Conservation (phyloP, 1,140 invertebrate genomes). For the Drosophila novamexicana region DNA sequence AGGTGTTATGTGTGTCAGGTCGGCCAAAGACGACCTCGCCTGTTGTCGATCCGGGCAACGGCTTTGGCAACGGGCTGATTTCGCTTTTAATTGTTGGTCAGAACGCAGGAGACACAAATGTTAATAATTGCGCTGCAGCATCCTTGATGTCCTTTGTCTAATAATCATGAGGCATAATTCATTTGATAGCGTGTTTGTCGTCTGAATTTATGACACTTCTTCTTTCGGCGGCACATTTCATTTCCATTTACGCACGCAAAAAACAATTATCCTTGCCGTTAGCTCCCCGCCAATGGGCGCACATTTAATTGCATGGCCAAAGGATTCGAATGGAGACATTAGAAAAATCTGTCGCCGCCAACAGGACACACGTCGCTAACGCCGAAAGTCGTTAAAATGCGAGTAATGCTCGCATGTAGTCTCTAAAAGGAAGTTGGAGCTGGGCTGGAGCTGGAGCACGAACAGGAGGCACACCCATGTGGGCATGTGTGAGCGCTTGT, state of each 20-base stretch:
- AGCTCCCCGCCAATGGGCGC: conserved; percentile 17
- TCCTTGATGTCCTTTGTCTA: conserved; percentile 66
- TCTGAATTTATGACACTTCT: conserved; percentile 66
- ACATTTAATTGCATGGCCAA: conserved; percentile 77
- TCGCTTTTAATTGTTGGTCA: conserved; percentile 65
- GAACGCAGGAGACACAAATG: conserved; percentile 61
- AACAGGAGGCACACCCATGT: conserved; percentile 2
- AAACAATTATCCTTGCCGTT: conserved; percentile 64
- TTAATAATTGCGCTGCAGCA: conserved; percentile 64
- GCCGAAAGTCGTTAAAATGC: conserved; percentile 57
- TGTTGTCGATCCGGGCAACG: conserved; percentile 15
- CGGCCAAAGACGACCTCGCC: conserved; percentile 33
- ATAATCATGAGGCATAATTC: conserved; percentile 76
- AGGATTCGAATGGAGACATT: conserved; percentile 79
- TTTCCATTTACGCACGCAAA: conserved; percentile 67
- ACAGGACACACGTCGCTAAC: conserved; percentile 61
- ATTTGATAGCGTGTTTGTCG: conserved; percentile 65
- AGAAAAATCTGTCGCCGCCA: conserved; percentile 76
- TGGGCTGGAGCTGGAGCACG: neutral
- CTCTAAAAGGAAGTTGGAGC: conserved; percentile 3
- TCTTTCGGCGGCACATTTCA: conserved; percentile 31
- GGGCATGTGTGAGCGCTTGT: conserved; percentile 20
- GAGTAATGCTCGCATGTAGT: conserved; percentile 42
- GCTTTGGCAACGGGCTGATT: conserved; percentile 53
- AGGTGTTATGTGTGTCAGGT: conserved; percentile 68